Conservation (phyloP, 30 jellyfish, hydroid and myxozoan species). For the Morbakka virulenta region DNA sequence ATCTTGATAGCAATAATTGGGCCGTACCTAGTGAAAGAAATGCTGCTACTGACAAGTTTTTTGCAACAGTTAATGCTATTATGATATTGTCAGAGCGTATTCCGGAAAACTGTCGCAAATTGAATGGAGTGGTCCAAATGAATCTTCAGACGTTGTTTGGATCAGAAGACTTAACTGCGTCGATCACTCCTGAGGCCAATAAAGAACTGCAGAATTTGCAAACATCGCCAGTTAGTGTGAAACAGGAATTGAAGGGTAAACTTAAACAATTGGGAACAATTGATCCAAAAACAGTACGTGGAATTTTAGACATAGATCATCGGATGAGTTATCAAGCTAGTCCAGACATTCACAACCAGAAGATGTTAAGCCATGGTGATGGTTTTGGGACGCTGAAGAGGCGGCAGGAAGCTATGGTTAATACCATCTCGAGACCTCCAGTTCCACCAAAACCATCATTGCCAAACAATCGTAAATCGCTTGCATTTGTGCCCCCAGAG, state of each 20-base stretch:
- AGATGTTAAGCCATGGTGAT: conserved; percentile 27
- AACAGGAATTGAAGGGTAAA: conserved; percentile 5
- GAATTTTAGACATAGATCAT: conserved; percentile 57
- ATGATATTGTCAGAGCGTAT: conserved; percentile 84
- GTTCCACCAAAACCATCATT: conserved; percentile 94
- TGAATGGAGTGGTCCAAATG: conserved; percentile 8
- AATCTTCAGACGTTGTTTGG: not conserved
- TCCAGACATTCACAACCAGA: not conserved
- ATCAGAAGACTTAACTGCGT: not conserved
- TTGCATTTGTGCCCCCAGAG: conserved; percentile 74
- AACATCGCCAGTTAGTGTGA: not conserved
- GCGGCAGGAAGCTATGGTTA: conserved; percentile 79
- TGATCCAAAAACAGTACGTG: conserved; percentile 64
- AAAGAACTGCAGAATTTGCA: not conserved
- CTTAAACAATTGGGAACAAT: conserved; percentile 26
- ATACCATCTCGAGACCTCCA: conserved; percentile 76
- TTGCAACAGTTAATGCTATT: conserved; percentile 94
- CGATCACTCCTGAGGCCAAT: not conserved
- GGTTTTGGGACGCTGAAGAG: conserved; percentile 51
- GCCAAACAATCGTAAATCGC: conserved; percentile 87
- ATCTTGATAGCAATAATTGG: conserved; percentile 84
- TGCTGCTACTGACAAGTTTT: conserved; percentile 66
- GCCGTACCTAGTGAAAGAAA: conserved; percentile 64
- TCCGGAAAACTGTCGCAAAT: conserved; percentile 81
- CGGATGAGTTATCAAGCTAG: not conserved